A percentile compares a stretch with the other conserved stretches of the same genome.
phyloP scores from a whole-genome alignment of 2,888 invertebrate species.

The Euzetes globulus region DNA sequence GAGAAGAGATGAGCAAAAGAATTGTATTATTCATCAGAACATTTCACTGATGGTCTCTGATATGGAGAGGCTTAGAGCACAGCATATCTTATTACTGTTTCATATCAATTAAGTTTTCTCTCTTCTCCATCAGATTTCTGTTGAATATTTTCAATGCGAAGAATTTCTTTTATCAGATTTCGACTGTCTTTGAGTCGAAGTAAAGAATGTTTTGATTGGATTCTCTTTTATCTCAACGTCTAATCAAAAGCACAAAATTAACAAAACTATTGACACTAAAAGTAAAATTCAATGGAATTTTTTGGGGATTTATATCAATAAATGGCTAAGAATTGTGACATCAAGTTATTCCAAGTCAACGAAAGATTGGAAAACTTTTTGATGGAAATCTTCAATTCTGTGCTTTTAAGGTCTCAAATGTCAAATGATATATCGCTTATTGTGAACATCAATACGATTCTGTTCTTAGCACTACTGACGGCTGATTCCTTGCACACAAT shows the following conservation, averaged over 20 bases:
- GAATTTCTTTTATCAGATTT: not conserved
- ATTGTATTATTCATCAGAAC: too few relatives aligned
- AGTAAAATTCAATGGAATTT: not conserved
- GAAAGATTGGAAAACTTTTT: not conserved
- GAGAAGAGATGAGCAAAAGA: too few relatives aligned
- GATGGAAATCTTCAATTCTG: conserved; percentile 2
- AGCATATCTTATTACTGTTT: not conserved
- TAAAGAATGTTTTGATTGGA: not conserved
- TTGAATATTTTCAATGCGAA: not conserved
- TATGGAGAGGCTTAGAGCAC: not conserved
- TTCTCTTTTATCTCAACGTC: too few relatives aligned
- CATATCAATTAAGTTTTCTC: conserved; percentile 1
- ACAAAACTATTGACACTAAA: too few relatives aligned
- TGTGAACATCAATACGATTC: not conserved
- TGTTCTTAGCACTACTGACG: not conserved
- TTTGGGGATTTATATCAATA: not conserved
- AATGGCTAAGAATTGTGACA: not conserved
- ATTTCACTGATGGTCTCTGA: too few relatives aligned
- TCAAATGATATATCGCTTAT: conserved; percentile 19
- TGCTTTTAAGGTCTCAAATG: conserved; percentile 24
- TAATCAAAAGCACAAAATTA: too few relatives aligned
- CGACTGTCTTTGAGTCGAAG: not conserved
- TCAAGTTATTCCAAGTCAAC: not conserved
- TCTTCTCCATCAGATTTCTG: not conserved
- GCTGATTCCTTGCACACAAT: not conserved